phyloP scores from a whole-genome alignment of 2,113 vertebrate genomes.

The Sigmodon hispidus region DNA sequence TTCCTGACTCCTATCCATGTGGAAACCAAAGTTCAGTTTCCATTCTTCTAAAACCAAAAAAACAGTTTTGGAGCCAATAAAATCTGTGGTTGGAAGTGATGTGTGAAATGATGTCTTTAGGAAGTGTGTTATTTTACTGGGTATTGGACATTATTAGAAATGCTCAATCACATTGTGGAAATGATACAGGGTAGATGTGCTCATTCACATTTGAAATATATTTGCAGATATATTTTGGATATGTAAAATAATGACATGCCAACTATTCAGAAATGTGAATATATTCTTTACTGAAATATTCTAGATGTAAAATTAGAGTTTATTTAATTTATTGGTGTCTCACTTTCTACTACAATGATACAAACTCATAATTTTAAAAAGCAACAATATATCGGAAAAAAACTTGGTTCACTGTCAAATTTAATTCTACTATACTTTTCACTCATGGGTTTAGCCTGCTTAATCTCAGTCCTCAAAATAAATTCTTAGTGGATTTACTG shows the following conservation, averaged over 20 bases:
- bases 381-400: conserved; percentile 33
- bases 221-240: conserved; percentile 1
- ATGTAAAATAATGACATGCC: conserved; percentile 25
- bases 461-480: conserved; percentile 81
- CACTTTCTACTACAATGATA: not conserved
- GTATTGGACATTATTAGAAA: conserved; percentile 16
- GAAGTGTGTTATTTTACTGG: not conserved
- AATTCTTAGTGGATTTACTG: conserved; percentile 80
- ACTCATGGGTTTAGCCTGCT: conserved; percentile 79
- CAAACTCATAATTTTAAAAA: conserved; percentile 4
- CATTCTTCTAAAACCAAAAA: not conserved
- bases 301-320: conserved; percentile 9
- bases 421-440: conserved; percentile 75
- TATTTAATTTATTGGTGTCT: not conserved
- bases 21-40: not conserved
- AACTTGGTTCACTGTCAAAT: conserved; percentile 37
- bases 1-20: not conserved
- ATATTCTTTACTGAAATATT: conserved; percentile 4
- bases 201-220: conserved; percentile 31
- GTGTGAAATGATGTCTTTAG: conserved; percentile 45
- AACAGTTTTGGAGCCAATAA: not conserved
- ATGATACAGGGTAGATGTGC: not conserved
- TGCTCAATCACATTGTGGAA: not conserved
- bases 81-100: conserved; percentile 40
- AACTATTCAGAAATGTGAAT: not conserved